A percentile compares a stretch with the other conserved stretches of the same genome.
Conservation (phyloP, 2,888 invertebrate genomes). For the Pherbina coryleti region DNA sequence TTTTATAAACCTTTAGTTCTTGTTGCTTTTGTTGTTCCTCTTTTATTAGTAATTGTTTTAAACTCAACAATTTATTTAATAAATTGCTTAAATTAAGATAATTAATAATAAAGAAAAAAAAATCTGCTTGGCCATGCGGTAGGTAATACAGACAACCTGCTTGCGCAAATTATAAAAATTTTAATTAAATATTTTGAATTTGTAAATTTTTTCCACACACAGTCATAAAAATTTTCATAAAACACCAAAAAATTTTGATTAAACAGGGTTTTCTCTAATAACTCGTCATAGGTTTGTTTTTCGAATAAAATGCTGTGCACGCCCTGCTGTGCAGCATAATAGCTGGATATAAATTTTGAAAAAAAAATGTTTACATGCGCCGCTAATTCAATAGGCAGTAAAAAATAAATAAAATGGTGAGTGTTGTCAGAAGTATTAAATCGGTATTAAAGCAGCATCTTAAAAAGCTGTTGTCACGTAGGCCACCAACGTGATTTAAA, state of each 20-base stretch:
- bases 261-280: too few species aligned
- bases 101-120: constrained; percentile 22
- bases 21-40: not conserved
- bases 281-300: too few species aligned
- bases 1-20: not conserved
- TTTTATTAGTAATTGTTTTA: not conserved
- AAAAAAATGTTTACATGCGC: not conserved
- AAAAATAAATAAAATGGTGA: not conserved
- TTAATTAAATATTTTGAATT: not conserved
- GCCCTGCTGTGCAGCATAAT: not conserved
- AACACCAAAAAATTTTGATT: too few species aligned
- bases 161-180: not conserved
- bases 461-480: too few species aligned
- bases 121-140: not conserved
- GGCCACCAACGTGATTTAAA: too few species aligned
- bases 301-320: too few species aligned
- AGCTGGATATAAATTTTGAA: not conserved
- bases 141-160: not conserved
- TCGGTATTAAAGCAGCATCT: too few species aligned
- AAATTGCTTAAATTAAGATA: constrained; percentile 33
- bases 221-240: not conserved
- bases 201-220: not conserved
- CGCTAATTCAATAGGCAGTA: not conserved
- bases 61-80: constrained; percentile 22
- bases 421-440: too few species aligned